Evolutionary conservation across 37 sponge, comb jelly and placozoan genomes (phyloP).

Genomic region (Mnemiopsis leidyi): DNA sequence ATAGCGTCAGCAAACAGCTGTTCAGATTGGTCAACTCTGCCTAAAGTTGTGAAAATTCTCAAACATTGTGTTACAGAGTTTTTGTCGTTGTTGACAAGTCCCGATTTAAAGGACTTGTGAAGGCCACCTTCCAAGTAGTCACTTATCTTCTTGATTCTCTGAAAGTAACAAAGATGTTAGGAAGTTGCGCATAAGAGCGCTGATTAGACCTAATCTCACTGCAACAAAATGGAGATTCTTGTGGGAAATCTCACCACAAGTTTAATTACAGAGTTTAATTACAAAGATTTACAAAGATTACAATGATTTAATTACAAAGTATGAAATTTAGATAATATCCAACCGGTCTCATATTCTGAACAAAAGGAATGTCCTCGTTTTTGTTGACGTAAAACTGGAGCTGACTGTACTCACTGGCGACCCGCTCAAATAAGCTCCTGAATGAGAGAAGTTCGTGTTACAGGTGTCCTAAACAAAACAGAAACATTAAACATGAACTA

Average conservation of each 20-base stretch:
- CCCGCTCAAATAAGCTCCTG: conserved; percentile 73
- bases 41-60: conserved; percentile 79
- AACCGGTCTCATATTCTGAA: conserved; percentile 74
- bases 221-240: too few species aligned
- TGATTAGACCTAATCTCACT: too few species aligned
- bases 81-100: conserved; percentile 69
- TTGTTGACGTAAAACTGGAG: conserved; percentile 75
- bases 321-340: too few species aligned
- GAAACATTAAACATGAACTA: too few species aligned
- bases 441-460: too few species aligned
- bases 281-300: too few species aligned
- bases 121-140: conserved; percentile 69
- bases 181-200: too few species aligned
- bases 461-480: too few species aligned
- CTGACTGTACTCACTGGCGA: conserved; percentile 86
- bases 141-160: conserved; percentile 80
- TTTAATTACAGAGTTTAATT: too few species aligned
- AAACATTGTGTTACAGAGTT: conserved; percentile 74
- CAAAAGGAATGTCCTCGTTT: conserved; percentile 69
- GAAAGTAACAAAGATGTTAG: not conserved
- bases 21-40: conserved; percentile 73
- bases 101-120: conserved; percentile 69
- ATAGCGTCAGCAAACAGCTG: conserved; percentile 71
- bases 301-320: too few species aligned
- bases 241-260: too few species aligned